Evolutionary conservation across 2,113 vertebrate species (phyloP), one percentile per base, ranked within the genome.

Genomic region (Macrotus californicus): DNA sequence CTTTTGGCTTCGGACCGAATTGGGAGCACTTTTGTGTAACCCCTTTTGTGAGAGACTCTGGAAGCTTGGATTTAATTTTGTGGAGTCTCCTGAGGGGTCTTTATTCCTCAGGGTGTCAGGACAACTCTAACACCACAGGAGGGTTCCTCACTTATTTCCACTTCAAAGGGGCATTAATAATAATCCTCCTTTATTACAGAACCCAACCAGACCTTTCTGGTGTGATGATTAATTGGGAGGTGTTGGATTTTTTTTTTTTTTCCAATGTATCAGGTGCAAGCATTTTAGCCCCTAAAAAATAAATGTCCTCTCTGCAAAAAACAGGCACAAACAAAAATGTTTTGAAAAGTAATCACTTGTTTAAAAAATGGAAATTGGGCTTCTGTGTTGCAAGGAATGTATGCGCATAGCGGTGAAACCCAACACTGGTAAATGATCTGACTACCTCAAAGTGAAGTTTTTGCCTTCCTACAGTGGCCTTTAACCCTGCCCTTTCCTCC

Each of bases 401-500:
- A 98, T 96, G 94, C 29, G 82, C 89, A 91, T 91, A 97, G 98
- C 76, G 96, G 97, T 98, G 98, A 99, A 99, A 98, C 98, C 97
- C 97, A 98, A 98, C 98, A 98, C 98, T 99, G 95, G 98, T 99
- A 99, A 99, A 98, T 98, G 99, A 99, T 99, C 99, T 98, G 98
- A 98, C 98, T 98, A 98, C 98, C 98, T 99, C 98, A 98, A 98
- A 98, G 98, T 98, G 98, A 98, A 98, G 98, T 97, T 98, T 98
- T 97, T 98, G 98, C 98, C 98, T 99, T 98, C 98, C 98, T 99
- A 98, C 98, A 98, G 96, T 99, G 99, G 99, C 99, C 99, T 99
- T 99, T 99, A 99, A 99, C 99, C 98, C 98, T 98, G 99, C 98
- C 99, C 99, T 98, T 99, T 99, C 98, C 98, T 99, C 98, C 98